These are phyloP conservation scores for Oasisia sp. DNA, from an alignment of 2,888 invertebrate genomes.

Conservation along the genomic window DNA sequence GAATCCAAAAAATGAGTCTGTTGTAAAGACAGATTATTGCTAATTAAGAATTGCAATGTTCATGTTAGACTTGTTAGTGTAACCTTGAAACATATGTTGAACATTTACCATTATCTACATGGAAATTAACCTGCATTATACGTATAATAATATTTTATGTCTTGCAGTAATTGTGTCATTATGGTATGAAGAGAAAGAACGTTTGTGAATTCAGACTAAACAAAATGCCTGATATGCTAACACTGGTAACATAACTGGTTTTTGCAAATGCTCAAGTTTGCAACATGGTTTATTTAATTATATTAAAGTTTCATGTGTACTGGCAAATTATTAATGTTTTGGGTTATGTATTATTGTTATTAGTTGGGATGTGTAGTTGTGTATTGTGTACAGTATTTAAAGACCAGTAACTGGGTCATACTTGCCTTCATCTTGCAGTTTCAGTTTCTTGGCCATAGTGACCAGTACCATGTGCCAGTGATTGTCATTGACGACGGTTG, in stretches of 20 bases:
- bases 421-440: conserved; percentile 67
- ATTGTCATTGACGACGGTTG: conserved; percentile 91
- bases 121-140: not conserved
- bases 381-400: not conserved
- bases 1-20: not conserved
- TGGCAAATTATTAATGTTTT: not conserved
- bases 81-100: not conserved
- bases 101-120: no score
- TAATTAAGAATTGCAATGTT: not conserved
- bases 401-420: not conserved
- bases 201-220: no score
- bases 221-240: not conserved
- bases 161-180: not conserved
- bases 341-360: not conserved
- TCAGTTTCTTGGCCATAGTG: conserved; percentile 73
- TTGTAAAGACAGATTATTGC: not conserved
- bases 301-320: not conserved
- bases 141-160: not conserved
- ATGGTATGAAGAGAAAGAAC: not conserved
- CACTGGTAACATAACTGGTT: not conserved
- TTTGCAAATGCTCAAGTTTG: not conserved
- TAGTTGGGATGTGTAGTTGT: not conserved
- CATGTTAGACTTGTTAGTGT: not conserved
- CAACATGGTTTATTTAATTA: not conserved
- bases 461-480: conserved; percentile 71